phyloP scores from a whole-genome alignment of 2,797 vertebrate species.

The Rhincodon typus region DNA sequence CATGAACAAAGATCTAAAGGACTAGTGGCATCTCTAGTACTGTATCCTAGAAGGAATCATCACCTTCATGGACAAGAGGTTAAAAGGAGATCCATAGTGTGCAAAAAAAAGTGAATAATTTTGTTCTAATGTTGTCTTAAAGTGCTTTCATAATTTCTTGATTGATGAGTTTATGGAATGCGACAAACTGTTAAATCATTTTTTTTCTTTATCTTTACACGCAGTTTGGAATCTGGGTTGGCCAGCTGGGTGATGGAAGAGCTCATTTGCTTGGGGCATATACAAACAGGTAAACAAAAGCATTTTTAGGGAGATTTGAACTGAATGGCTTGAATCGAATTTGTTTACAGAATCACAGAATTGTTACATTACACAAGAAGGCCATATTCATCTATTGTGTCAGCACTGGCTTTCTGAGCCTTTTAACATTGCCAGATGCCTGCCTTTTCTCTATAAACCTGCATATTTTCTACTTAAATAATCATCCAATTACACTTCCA shows the following conservation, averaged over 20 bases:
- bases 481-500: no score
- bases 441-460: no score
- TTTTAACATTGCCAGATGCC: no score
- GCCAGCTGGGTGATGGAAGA: constrained; percentile 73
- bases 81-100: background rate
- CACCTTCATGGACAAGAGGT: background rate
- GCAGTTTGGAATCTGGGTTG: constrained; percentile 74
- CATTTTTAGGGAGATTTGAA: background rate
- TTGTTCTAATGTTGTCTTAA: background rate
- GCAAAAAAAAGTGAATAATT: background rate
- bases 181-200: background rate
- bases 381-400: no score
- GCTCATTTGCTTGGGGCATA: constrained; percentile 65
- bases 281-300: constrained; percentile 59
- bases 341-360: background rate
- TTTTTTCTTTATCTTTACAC: constrained; percentile 39
- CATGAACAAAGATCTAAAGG: background rate
- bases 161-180: background rate
- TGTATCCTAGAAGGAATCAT: background rate
- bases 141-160: background rate
- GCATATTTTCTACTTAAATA: no score
- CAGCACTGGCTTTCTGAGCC: no score
- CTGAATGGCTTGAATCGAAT: background rate
- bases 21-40: background rate
- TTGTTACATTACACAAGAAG: no score